phyloP scores from a whole-genome alignment of 2,113 vertebrate species.

The Rhagologus leucostigma region DNA sequence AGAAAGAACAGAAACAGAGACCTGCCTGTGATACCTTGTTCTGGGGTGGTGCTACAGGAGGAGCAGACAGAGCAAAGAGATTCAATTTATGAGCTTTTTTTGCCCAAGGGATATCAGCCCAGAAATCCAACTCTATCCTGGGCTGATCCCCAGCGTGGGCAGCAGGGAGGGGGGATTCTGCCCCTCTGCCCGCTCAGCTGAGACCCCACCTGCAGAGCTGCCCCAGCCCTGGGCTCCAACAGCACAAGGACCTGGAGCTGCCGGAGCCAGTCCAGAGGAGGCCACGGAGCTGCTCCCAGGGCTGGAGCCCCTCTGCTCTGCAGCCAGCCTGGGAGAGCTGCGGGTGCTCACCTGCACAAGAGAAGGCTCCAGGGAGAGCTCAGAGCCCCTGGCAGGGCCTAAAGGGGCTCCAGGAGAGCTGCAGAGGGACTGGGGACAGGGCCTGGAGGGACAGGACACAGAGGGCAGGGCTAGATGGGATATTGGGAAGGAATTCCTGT shows the following conservation, averaged over 20 bases:
- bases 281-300: background rate
- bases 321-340: background rate
- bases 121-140: background rate
- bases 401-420: background rate
- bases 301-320: background rate
- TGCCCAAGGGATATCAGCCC: background rate
- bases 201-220: background rate
- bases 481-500: accelerated
- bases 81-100: accelerated
- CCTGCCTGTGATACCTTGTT: accelerated
- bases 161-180: background rate
- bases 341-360: background rate
- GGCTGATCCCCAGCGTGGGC: background rate
- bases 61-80: background rate
- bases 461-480: background rate
- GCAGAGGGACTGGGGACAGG: background rate
- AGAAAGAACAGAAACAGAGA: background rate
- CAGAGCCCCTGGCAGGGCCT: background rate
- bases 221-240: background rate
- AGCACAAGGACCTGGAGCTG: background rate
- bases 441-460: background rate
- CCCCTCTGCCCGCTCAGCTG: background rate
- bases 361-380: background rate
- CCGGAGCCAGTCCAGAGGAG: background rate
- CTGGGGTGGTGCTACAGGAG: background rate